Evolutionary conservation across 2,888 invertebrate genomes (phyloP).

Genomic region (Carabus problematicus): DNA sequence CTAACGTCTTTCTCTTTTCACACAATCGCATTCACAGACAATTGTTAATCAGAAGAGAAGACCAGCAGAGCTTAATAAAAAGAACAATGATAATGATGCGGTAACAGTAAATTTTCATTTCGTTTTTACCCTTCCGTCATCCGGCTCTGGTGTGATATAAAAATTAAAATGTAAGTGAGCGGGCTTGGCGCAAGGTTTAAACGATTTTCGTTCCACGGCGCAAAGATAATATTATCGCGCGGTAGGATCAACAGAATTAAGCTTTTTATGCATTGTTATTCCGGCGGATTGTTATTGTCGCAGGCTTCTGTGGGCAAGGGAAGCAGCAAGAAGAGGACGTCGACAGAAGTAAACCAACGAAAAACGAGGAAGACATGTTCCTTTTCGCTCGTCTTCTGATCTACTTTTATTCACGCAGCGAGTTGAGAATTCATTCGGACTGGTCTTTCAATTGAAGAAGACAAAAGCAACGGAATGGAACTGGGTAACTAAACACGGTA

Average conservation of each 20-base stretch:
- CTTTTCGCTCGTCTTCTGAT: neutral
- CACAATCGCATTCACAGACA: no score
- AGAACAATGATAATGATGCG: no score
- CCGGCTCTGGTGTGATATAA: neutral
- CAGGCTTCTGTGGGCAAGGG: neutral
- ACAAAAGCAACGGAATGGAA: conserved; percentile 50
- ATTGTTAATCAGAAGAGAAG: no score
- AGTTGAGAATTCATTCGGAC: conserved; percentile 56
- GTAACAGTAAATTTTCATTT: neutral
- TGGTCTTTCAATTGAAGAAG: conserved; percentile 52
- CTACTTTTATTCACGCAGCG: conserved; percentile 38
- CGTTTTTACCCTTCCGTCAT: neutral
- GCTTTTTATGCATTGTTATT: conserved; percentile 42
- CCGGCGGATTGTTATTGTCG: conserved; percentile 41
- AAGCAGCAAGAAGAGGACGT: conserved; percentile 4
- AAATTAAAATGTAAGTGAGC: conserved; percentile 5
- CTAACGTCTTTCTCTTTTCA: no score
- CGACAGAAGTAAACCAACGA: no score
- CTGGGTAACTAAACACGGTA: conserved; percentile 42
- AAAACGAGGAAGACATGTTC: no score
- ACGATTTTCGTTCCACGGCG: conserved; percentile 22
- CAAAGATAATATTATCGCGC: conserved; percentile 40
- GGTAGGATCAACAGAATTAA: conserved; percentile 41
- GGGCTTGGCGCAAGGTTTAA: conserved; percentile 16
- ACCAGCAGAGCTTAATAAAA: no score